A percentile compares a stretch with the other conserved stretches of the same genome.
Conservation (phyloP, 2,797 vertebrate genomes). For the Betta splendens region DNA sequence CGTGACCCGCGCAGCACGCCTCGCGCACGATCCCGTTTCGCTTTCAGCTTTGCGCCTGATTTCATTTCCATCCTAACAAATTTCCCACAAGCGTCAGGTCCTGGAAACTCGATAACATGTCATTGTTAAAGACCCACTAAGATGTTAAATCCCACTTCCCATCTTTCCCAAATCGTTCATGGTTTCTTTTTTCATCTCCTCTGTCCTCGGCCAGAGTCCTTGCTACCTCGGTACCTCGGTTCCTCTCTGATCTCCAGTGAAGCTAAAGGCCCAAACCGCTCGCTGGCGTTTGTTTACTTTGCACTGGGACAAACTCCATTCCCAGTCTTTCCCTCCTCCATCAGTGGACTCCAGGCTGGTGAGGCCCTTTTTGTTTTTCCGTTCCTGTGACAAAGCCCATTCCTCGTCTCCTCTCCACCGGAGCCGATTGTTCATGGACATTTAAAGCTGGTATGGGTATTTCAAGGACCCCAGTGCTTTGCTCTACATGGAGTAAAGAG, state of each 20-base stretch:
- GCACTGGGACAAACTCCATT: conserved; percentile 30
- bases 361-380: conserved; percentile 45
- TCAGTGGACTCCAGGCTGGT: conserved; percentile 9
- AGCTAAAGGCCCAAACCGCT: conserved; percentile 27
- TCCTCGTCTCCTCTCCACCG: conserved; percentile 1
- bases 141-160: conserved; percentile 41
- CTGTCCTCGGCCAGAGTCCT: conserved; percentile 36
- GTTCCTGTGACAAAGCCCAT: conserved; percentile 43
- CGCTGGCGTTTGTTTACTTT: conserved; percentile 27
- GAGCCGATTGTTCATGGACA: conserved; percentile 12
- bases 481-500: conserved; percentile 56
- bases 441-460: conserved; percentile 40
- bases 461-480: conserved; percentile 41
- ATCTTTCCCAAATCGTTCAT: conserved; percentile 32
- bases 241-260: conserved; percentile 23
- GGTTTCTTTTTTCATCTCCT: conserved; percentile 46
- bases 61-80: conserved; percentile 74
- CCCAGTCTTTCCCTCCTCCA: conserved; percentile 19
- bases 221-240: conserved; percentile 12
- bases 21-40: conserved; percentile 78
- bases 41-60: conserved; percentile 67
- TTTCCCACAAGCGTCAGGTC: conserved; percentile 67
- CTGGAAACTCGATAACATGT: conserved; percentile 64
- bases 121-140: conserved; percentile 60
- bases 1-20: conserved; percentile 64